phyloP scores from a whole-genome alignment of 1,140 invertebrate genomes.

The Apis mellifera region Amel_HAv3.1 CM009931.2:12460001-12460500 shows the following conservation, averaged over 20 bases:
- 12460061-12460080: too few relatives aligned
- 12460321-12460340: conserved; percentile 38
- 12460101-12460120: too few relatives aligned
- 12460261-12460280: conserved; percentile 39
- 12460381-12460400: conserved; percentile 40
- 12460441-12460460: conserved; percentile 41
- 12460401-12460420: conserved; percentile 41
- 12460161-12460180: too few relatives aligned
- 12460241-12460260: conserved; percentile 5
- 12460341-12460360: conserved; percentile 61
- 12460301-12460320: conserved; percentile 62
- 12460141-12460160: too few relatives aligned
- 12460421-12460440: not conserved
- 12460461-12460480: conserved; percentile 31
- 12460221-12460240: not conserved
- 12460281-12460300: conserved; percentile 42
- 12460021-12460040: too few relatives aligned
- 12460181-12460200: too few relatives aligned
- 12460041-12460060: too few relatives aligned
- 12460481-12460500: conserved; percentile 32
- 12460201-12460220: not conserved
- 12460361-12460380: conserved; percentile 46
- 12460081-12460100: too few relatives aligned
- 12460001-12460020: too few relatives aligned
- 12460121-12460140: too few relatives aligned